Base-by-base conservation (phyloP, 1,140 invertebrate species). In the Drosophila leontia region DNA sequence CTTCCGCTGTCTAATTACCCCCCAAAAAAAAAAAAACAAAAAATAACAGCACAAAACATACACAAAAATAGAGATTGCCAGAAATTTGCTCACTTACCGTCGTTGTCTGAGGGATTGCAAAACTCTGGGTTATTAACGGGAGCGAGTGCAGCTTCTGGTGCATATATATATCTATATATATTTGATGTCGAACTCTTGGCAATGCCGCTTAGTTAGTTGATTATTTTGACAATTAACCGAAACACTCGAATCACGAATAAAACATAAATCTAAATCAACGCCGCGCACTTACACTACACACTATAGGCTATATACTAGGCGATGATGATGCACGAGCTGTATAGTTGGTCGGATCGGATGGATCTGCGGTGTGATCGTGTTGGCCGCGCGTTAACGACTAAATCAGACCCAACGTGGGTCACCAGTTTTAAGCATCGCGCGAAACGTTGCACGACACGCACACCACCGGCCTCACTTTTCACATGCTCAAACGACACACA, bases 321-420 rank as follows among this genome's bases (percentile, higher is more conserved):
- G 23, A 34, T 47, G 50, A 23, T 51, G 53, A 39, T 23, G 17
- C 11, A 8, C 34, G 53, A 55, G 34, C 13, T 35, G 34, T 59
- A 42, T 56, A 45, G 60, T 44, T 58, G 56, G 47, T 80, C 59
- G 35, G 61, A 55, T 80, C 69, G 57, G 53, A 79, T 53, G 35
- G 61, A 55, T 80, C 61, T 56, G 76, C 86, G 90, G 80, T 83
- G 79, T 90, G 90, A 91, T 91, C 90, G 86, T 90, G 90, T 91
- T 91, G 90, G 85, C 82, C 90, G 90, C 90, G 82, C 90, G 90
- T 82, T 91, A 91, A 91, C 82, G 79, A 91, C 90, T 91, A 90
- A 91, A 90, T 91, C 90, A 80, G 70, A 79, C 69, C 71, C 77
- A 69, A 78, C 82, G 82, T 80, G 90, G 91, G 79, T 86, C 90